Evolutionary conservation across 2,888 invertebrate species (phyloP), one percentile per base, ranked within the genome.

Genomic region (Tribolium freemani): DNA sequence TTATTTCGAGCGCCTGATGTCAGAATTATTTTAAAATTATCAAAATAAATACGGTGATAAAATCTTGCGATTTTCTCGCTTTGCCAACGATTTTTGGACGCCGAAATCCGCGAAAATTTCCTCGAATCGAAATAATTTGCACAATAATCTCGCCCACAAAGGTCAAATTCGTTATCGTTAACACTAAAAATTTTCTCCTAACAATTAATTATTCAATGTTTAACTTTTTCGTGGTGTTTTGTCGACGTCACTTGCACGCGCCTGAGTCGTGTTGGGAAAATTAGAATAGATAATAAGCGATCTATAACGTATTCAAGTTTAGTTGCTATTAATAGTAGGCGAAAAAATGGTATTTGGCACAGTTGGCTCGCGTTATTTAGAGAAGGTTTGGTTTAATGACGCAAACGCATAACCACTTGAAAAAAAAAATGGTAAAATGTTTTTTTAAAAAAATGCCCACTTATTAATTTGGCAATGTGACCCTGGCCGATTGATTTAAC

Each of bases 381-480:
- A 64, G 53, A 54, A 3, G 38, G 38, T 31, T 38, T 53, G 26
- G 13, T 51, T 46, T 30, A 13, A 13, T 63, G 63, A 63, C 63
- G 63, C 50, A 63, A 63, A 63, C 30, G 45, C 13, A n/a, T 20
- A 45, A 58, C 13, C 44, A 45, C 58, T 44, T 58, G 58, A 13
- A 48, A 11, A 16, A 48, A 51, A 16, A 51, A 1, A 20, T 20
- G 50, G 8, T 1, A 16, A 16, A 16, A 16, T 16, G 16, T 16
- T 16, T 16, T 16, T 16, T 16, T n/a, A 16, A 16, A 1, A 16
- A 16, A 16, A 16, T n/a, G n/a, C n/a, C n/a, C n/a, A n/a, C n/a
- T n/a, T n/a, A n/a, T 16, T 16, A 16, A 16, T 69, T 69, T 69
- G 69, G 69, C 69, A 69, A 69, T 60, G 69, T 69, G 69, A 69